Evolutionary conservation across 2,888 invertebrate genomes (phyloP), one percentile per base, ranked within the genome.

Genomic region (Erannis defoliaria): DNA sequence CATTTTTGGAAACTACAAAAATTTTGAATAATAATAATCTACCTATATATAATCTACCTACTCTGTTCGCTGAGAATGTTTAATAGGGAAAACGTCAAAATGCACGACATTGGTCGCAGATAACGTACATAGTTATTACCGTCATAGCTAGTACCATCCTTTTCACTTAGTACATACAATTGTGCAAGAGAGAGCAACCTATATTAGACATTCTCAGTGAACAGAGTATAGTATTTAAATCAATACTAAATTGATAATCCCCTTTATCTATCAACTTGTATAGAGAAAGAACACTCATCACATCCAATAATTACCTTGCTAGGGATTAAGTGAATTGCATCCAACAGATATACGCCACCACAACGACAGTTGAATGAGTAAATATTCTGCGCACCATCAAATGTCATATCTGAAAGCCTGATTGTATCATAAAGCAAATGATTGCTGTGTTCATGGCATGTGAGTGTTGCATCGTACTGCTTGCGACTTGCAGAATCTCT

Each of bases 231-330:
- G 1, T 23, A 43, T n/a, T 21, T 37, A 2, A 19, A 8, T 9
- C 35, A 19, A 48, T 5, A 35, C 5, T 19, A n/a, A 6, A 19
- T 26, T 26, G 33, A 49, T 21, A 48, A 12, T 31, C 72, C 21
- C 31, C 31, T 48, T 72, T 82, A 79, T 67, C 80, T 75, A 71
- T 92, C 91, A 48, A 95, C 86, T 73, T 93, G 84, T 77, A 96
- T 94, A 73, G 94, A 94, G 83, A 96, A 95, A 50, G 96, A 96
- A 86, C 97, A 97, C 84, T 96, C 96, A 78, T 94, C 94, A 88
- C 97, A 97, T 70, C 93, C 94, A 71, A 96, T 91, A 71, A 94
- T 80, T 77, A 93, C 88, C 54, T 70, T 72, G 42, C 72, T 57
- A 8, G 69, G 60, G 19, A 70, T 54, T 29, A 57, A 64, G 35